Evolutionary conservation across 2,113 vertebrate genomes (phyloP), one percentile per base, ranked within the genome.

Genomic region (Albula glossodonta): DNA sequence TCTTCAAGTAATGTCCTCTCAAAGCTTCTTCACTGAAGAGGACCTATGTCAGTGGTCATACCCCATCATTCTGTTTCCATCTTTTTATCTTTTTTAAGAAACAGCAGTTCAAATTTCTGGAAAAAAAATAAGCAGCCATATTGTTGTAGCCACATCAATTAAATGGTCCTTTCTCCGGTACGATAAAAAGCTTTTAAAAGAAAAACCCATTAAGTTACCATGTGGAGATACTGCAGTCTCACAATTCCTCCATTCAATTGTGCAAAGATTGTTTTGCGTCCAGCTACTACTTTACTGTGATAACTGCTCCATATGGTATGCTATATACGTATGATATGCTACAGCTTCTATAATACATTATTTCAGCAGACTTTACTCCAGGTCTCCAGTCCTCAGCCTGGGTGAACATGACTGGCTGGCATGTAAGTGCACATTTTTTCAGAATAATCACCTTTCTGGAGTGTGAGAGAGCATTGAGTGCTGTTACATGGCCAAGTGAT

Each of bases 1-100:
- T 77, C 78, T 53, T 86, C 82, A 79, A 49, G 84, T 86, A 78
- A 86, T 87, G 48, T 77, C 51, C 74, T 74, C 74, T 17, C 10
- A 80, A 83, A 12, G 1, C 53, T 7, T 80, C n/a, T 83, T 57
- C 78, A 41, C n/a, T n/a, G 25, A 22, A 51, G 77, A 52, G 41
- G 50, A 5, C 70, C 78, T 41, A 9, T 52, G 78, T 53, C 70
- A 74, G n/a, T n/a, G 8, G 17, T 12, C 50, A 2, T 6, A 82
- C 41, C 22, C 25, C 3, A 15, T 50, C 50, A 84, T 57, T 78
- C 56, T 15, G 80, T 22, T 60, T 60, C n/a, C 53, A 22, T 51
- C 22, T 6, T 57, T 78, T 2, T 49, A 49, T 84, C 50, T 85
- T 60, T 78, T 85, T 85, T 60, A 60, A 12, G 48, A 31, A 74